Evolutionary conservation across 1,140 invertebrate genomes (phyloP).

Genomic region (Zaprionus taronus): DNA sequence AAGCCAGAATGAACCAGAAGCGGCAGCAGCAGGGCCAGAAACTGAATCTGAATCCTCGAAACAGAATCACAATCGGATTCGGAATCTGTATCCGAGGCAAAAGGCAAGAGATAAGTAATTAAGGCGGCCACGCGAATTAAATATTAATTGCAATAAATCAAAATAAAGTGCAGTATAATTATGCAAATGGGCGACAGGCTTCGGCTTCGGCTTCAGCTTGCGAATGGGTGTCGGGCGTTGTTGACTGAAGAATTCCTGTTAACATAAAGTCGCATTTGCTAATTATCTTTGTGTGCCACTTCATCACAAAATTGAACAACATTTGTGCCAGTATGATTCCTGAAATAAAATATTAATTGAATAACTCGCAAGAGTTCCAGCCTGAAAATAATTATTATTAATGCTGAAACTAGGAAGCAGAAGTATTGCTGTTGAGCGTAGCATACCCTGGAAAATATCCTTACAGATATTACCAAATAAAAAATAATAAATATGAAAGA

Average conservation of each 20-base stretch:
- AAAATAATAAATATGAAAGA: no score
- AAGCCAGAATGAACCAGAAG: background rate
- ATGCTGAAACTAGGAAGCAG: no score
- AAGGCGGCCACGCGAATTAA: constrained; percentile 50
- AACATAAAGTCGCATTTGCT: background rate
- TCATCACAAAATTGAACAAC: background rate
- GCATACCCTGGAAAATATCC: no score
- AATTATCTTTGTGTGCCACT: background rate
- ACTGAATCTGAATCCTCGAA: constrained; percentile 4
- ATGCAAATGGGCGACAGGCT: constrained; percentile 16
- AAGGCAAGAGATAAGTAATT: constrained; percentile 25
- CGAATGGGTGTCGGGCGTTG: background rate
- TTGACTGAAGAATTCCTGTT: background rate
- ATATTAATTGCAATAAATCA: constrained; percentile 65
- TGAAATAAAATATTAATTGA: background rate
- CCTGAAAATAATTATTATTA: background rate
- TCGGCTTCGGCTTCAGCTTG: background rate
- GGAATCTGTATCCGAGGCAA: background rate
- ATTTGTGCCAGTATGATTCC: background rate
- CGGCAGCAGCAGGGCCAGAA: background rate
- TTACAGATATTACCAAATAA: no score
- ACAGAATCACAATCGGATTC: constrained; percentile 1
- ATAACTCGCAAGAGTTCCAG: background rate
- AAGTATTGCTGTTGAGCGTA: no score
- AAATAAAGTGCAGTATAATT: constrained; percentile 21